Percentiles rank a stretch among this genome's conserved stretches.
These are phyloP conservation scores for Burhinus oedicnemus DNA, from an alignment of 2,113 vertebrate genomes.

Conservation along the genomic window DNA sequence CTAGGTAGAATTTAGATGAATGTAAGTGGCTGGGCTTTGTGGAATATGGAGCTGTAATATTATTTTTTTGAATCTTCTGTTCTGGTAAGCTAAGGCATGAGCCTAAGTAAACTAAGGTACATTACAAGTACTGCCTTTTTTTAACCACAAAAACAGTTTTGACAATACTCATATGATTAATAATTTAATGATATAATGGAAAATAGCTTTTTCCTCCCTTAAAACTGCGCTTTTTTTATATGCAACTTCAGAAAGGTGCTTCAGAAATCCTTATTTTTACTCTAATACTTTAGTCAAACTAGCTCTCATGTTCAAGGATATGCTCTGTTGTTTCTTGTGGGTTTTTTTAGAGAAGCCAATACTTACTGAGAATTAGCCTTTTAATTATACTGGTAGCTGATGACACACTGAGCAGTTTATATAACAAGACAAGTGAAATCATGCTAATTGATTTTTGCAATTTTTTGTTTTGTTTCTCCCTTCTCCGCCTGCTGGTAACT, in stretches of 20 bases:
- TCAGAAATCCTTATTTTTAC: background rate
- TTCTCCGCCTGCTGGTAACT: background rate
- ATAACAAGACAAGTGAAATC: background rate
- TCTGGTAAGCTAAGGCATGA: background rate
- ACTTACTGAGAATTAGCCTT: background rate
- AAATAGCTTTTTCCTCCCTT: background rate
- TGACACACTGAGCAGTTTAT: background rate
- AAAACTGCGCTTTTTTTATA: background rate
- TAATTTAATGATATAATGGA: background rate
- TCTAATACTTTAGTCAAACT: background rate
- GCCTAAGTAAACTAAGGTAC: background rate
- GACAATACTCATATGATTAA: background rate
- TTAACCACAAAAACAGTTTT: background rate
- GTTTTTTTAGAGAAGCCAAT: background rate
- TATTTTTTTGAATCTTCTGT: background rate
- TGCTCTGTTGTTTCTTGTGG: background rate
- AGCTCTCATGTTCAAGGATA: background rate
- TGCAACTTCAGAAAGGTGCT: background rate
- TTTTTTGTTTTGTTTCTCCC: background rate
- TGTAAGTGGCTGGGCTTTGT: background rate
- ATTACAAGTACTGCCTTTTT: background rate
- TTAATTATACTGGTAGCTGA: conserved; percentile 2
- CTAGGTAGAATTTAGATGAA: background rate
- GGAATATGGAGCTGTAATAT: background rate
- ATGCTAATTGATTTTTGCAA: background rate